Base-by-base conservation (phyloP, 2,113 vertebrate species). In the Tragulus kanchil region DNA sequence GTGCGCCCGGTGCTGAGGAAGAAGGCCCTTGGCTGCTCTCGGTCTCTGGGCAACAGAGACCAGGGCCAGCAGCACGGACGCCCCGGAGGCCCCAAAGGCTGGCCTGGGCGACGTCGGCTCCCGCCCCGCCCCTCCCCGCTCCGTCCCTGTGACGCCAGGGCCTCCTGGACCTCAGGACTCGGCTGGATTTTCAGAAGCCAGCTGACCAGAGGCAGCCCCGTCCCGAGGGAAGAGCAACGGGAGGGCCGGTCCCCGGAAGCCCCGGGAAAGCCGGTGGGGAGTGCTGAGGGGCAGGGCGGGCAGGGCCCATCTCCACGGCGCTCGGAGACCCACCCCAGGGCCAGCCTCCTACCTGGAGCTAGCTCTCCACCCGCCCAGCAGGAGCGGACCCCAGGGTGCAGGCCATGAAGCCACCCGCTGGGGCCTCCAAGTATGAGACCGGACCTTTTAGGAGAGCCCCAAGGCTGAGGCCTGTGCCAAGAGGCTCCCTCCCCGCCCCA, bases 81-180 rank as follows among this genome's bases (percentile, higher is more conserved):
- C 14, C 8, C 1, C 71, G 26, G 28, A 62, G 0, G 0, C 71
- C 81, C 79, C 16, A 1, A n/a, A 45, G 9, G 0, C 73, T 9
- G 14, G 52, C 48, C 56, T 45, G 5, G 17, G 14, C 59, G 9
- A 4, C 3, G 21, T 61, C 23, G 8, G 4, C 19, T 50, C 10
- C 50, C 21, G 7, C 3, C 10, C 9, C 6, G 31, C 23, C 25
- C 12, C 8, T 5, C 26, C 50, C 1, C 36, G 36, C 36, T 36
- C 13, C 48, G 45, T 25, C 21, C 85, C 42, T 3, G 0, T 6
- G 31, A 88, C 61, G 1, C 42, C 82, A 48, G 45, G 61, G 67
- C 15, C 52, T 77, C 69, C 79, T 6, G 13, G 13, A 16, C 15
- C 10, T 3, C 4, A 1, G 42, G 48, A 15, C 8, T n/a, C 16